phyloP scores from a whole-genome alignment of 2,888 invertebrate genomes.

The Allophyes oxyacanthae region DNA sequence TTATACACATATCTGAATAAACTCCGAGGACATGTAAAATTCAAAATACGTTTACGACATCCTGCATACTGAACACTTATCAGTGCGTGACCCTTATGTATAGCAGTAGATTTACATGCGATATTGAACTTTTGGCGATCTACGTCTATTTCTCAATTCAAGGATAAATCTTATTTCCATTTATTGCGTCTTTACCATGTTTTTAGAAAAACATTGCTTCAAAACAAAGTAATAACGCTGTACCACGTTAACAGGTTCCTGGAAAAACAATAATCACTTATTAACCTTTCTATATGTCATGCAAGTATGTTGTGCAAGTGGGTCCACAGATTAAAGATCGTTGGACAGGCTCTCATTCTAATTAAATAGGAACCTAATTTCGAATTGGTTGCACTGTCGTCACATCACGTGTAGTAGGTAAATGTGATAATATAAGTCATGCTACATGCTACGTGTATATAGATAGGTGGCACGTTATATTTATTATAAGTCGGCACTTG shows the following conservation, averaged over 20 bases:
- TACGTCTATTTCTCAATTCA: constrained; percentile 70
- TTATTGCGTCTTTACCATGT: constrained; percentile 55
- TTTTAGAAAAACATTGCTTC: constrained; percentile 27
- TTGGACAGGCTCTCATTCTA: constrained; percentile 33
- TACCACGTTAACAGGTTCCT: constrained; percentile 20
- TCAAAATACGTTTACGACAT: constrained; percentile 4
- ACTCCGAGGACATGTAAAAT: not conserved
- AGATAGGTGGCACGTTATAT: constrained; percentile 61
- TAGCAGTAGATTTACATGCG: constrained; percentile 68
- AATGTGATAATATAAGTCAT: constrained; percentile 45
- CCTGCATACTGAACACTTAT: constrained; percentile 23
- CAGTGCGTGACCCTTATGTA: constrained; percentile 50
- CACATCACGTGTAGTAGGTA: constrained; percentile 50
- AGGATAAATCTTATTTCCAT: constrained; percentile 67
- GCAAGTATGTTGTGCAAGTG: too few relatives aligned
- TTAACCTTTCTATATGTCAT: constrained; percentile 18
- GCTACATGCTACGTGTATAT: constrained; percentile 37
- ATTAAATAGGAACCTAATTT: constrained; percentile 17
- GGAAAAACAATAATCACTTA: constrained; percentile 22
- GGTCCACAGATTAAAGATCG: constrained; percentile 29
- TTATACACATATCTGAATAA: too few relatives aligned
- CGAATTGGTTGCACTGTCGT: constrained; percentile 31
- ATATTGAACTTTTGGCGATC: constrained; percentile 73
- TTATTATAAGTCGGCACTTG: constrained; percentile 79
- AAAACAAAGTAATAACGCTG: constrained; percentile 3